A percentile compares a stretch with the other conserved stretches of the same genome.
Evolutionary conservation across 2,888 invertebrate genomes (phyloP).

Genomic region (Petrolisthes cinctipes): DNA sequence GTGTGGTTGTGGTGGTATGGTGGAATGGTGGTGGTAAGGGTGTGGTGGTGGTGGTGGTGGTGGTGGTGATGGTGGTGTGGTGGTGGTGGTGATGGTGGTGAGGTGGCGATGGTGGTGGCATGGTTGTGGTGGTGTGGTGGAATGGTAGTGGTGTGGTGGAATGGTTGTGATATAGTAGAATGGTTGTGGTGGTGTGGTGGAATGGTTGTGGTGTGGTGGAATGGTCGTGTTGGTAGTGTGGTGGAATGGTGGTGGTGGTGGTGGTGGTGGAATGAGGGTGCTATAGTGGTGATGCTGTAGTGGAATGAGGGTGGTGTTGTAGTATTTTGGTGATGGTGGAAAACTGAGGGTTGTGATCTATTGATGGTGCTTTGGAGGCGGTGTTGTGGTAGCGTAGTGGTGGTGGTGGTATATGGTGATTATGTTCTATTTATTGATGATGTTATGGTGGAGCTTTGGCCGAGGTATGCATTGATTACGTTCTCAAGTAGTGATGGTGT

Average conservation of each 20-base stretch:
- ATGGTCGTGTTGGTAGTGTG: constrained; percentile 7
- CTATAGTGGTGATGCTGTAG: too few relatives aligned
- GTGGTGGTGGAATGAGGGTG: neutral
- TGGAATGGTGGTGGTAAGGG: neutral
- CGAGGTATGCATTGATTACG: neutral
- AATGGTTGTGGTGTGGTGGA: neutral
- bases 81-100: neutral
- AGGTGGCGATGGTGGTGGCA: neutral
- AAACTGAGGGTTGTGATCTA: too few relatives aligned
- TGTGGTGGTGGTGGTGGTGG: neutral
- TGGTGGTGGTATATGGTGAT: neutral
- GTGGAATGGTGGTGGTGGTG: neutral
- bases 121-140: neutral
- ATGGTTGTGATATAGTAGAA: neutral
- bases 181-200: neutral
- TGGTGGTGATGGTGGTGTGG: neutral
- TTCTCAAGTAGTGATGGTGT: neutral
- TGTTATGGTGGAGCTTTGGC: neutral
- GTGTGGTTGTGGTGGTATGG: constrained; percentile 16
- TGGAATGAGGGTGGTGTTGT: neutral
- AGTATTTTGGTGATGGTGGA: neutral
- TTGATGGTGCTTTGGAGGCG: too few relatives aligned
- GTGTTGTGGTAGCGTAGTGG: neutral
- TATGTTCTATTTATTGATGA: neutral
- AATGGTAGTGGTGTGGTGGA: neutral